These are phyloP conservation scores for Apostichopus leukothele DNA, from an alignment of 53 echinoderm and acorn worm genomes.

Conservation along the genomic window DNA sequence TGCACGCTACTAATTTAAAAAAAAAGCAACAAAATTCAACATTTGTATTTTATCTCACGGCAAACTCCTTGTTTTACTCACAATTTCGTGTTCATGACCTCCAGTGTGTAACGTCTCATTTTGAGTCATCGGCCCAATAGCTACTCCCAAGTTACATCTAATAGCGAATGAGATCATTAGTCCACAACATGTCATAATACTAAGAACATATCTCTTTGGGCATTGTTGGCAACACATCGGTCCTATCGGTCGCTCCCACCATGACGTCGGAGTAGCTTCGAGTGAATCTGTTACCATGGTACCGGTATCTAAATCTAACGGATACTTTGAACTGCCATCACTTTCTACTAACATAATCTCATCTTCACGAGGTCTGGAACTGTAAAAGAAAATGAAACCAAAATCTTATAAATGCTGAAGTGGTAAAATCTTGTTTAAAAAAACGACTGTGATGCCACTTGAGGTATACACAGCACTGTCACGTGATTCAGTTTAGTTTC, in stretches of 20 bases:
- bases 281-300: slow-evolving; percentile 52
- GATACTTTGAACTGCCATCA: slow-evolving; percentile 51
- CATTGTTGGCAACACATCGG: slow-evolving; percentile 43
- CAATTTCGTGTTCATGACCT: slow-evolving; percentile 79
- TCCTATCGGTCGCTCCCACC: slow-evolving; percentile 39
- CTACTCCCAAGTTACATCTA: slow-evolving; percentile 91
- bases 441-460: no score
- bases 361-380: slow-evolving; percentile 55
- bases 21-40: no score
- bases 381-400: no score
- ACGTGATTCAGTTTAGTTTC: no score
- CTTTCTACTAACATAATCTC: slow-evolving; percentile 62
- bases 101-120: slow-evolving; percentile 90
- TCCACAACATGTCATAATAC: slow-evolving; percentile 83
- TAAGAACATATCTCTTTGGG: slow-evolving; percentile 83
- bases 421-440: no score
- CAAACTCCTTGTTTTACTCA: slow-evolving; percentile 49
- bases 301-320: slow-evolving; percentile 55
- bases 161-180: slow-evolving; percentile 95
- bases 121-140: slow-evolving; percentile 93
- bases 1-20: no score
- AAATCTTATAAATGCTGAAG: slow-evolving; percentile 39
- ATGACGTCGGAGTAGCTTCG: slow-evolving; percentile 19
- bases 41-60: no score
- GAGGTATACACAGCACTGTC: no score